A percentile compares a stretch with the other conserved stretches of the same genome.
Evolutionary conservation across 1,140 invertebrate species (phyloP).

Genomic region (Ctenoplectra terminalis): DNA sequence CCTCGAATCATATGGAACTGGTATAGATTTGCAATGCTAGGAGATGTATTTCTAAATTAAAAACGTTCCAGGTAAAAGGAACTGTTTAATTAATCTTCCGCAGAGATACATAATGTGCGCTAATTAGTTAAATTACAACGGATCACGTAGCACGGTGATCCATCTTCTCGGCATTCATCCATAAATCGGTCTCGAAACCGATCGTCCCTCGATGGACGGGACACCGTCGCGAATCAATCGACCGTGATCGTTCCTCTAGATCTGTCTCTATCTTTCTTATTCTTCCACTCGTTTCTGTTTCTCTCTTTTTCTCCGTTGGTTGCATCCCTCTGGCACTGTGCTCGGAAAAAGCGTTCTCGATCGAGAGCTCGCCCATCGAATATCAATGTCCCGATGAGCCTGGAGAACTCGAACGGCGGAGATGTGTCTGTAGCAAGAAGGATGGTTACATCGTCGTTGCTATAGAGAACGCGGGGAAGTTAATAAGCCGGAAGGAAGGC

Average conservation of each 20-base stretch:
- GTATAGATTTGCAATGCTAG: not conserved
- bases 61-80: too few species aligned
- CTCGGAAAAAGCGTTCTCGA: constrained; percentile 60
- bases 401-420: constrained; percentile 27
- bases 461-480: constrained; percentile 26
- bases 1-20: not conserved
- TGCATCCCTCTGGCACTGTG: constrained; percentile 1
- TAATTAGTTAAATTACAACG: too few species aligned
- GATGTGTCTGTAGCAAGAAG: constrained; percentile 39
- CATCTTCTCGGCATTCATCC: constrained; percentile 49
- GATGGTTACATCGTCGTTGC: constrained; percentile 52
- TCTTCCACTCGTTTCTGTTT: constrained; percentile 22
- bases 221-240: constrained; percentile 64
- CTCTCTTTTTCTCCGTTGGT: not conserved
- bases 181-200: constrained; percentile 38
- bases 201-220: constrained; percentile 20
- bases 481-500: constrained; percentile 60
- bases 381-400: constrained; percentile 54
- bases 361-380: constrained; percentile 59
- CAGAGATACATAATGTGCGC: too few species aligned
- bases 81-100: too few species aligned
- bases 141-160: not conserved
- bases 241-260: constrained; percentile 55
- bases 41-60: not conserved
- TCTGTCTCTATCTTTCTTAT: constrained; percentile 18